Base-by-base conservation (phyloP, 2,888 invertebrate genomes). In the Steromphala cineraria region DNA sequence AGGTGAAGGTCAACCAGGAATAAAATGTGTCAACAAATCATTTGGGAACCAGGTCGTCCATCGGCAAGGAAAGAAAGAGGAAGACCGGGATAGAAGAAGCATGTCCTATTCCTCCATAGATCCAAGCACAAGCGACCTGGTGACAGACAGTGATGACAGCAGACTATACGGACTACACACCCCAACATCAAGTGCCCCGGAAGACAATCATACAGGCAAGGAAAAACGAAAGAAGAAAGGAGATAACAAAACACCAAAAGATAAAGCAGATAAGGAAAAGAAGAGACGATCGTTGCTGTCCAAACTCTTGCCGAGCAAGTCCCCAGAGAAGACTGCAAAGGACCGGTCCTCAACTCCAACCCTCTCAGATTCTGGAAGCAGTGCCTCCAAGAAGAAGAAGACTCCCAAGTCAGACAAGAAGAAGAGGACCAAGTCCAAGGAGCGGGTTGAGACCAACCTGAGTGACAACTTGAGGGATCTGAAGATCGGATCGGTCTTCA, bases 1-100 rank as follows among this genome's bases (percentile, higher is more conserved):
- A 92, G 96, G 96, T 81, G 96, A 96, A 90, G 95, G 96, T 85
- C 96, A 96, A 89, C 92, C 96, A 31, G 96, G 96, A 1, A 17
- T 79, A 2, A 46, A 53, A 46, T 79, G 67, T 79, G 53, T 79
- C 53, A 79, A 79, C 71, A 79, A 52, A 53, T 28, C 71, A 28
- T 71, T 52, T 79, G 28, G 53, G 2, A 53, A 36, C 19, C 79
- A 67, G n/a, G 36, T 40, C n/a, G 67, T 67, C 31, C 67, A 19
- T 40, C 36, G 62, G 53, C 52, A 52, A 53, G 53, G 40, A 24
- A 53, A 53, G 5, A 67, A 67, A 52, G 53, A 56, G 13, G 81
- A 81, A 15, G 79, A 80, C 2, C 36, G 53, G 21, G 67, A 82
- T 28, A 53, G 80, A 15, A 79, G 75, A 24, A 85, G 83, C 67